Evolutionary conservation across 2,113 vertebrate genomes (phyloP).

Genomic region (Dermatemys mawii): DNA sequence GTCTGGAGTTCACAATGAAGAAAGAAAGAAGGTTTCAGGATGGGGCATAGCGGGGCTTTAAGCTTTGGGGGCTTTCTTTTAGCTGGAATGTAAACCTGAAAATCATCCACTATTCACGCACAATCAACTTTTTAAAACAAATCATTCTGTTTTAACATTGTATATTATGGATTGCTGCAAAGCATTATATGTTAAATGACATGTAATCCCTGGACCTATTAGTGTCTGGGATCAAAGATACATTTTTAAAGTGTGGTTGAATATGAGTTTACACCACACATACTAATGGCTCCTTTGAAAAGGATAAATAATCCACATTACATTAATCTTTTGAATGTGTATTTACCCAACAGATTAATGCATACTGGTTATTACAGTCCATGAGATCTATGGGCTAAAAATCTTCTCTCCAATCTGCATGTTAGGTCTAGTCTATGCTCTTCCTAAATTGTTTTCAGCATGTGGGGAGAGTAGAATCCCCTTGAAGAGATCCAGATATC

Average conservation of each 20-base stretch:
- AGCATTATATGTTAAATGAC: background rate
- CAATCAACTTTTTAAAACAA: background rate
- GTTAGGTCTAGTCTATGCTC: background rate
- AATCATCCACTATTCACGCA: background rate
- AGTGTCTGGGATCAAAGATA: background rate
- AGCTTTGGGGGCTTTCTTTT: background rate
- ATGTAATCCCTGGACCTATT: background rate
- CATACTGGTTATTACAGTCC: background rate
- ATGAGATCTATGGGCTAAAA: background rate
- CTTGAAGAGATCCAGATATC: background rate
- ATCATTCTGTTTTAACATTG: background rate
- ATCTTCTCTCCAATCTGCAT: background rate
- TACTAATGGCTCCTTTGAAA: background rate
- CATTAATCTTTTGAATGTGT: background rate
- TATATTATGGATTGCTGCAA: background rate
- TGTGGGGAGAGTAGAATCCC: background rate
- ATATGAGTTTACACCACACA: background rate
- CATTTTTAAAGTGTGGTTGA: background rate
- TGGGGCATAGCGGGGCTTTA: fast-evolving
- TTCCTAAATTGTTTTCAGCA: background rate
- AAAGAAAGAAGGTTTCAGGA: background rate
- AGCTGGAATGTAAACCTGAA: background rate
- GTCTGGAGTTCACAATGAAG: background rate
- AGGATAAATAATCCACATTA: background rate
- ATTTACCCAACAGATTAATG: slow-evolving; percentile 1